Base-by-base conservation (phyloP, 2,888 invertebrate species). In the Holacanthella duospinosa region DNA sequence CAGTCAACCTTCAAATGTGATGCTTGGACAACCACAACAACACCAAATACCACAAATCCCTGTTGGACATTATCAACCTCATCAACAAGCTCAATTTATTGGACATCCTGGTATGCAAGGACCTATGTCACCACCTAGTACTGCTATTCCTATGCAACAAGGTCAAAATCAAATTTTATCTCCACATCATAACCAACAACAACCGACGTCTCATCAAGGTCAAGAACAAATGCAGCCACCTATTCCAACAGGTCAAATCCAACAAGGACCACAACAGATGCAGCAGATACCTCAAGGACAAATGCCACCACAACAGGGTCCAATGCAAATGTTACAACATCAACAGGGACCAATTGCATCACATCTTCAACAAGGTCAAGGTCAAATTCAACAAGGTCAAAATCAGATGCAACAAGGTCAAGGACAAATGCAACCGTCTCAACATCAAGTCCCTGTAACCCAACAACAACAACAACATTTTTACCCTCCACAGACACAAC, bases 401-500 rank as follows among this genome's bases (percentile, higher is more conserved):
- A 4, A 21, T 9, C 36, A 36, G 9, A 36, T 53, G 36, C 66
- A 12, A 63, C 57, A 55, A 21, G 63, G 55, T 19, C 55, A 1
- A 29, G 55, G 59, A 26, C 36, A 27, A 12, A 44, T 54, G n/a
- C 65, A 54, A 3, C 61, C 55, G 2, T 36, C 29, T 55, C 60
- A 28, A 2, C 55, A 55, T 55, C 65, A 63, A 29, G 55, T 65
- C 21, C 58, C 54, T 16, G 55, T 60, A 26, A 59, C 54, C 25
- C 29, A 16, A 61, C 58, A 12, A 56, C 67, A 60, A 43, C 64
- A 62, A 27, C 66, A 63, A 29, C 62, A 62, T 43, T 61, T 70
- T 63, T 54, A 71, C 25, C 73, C 71, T 57, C 70, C 71, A 29
- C 74, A 72, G 44, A 72, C 69, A 59, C 64, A 24, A 6, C 54